Base-by-base conservation (phyloP, 2,113 vertebrate species). In the Xyliphius kryptos region DNA sequence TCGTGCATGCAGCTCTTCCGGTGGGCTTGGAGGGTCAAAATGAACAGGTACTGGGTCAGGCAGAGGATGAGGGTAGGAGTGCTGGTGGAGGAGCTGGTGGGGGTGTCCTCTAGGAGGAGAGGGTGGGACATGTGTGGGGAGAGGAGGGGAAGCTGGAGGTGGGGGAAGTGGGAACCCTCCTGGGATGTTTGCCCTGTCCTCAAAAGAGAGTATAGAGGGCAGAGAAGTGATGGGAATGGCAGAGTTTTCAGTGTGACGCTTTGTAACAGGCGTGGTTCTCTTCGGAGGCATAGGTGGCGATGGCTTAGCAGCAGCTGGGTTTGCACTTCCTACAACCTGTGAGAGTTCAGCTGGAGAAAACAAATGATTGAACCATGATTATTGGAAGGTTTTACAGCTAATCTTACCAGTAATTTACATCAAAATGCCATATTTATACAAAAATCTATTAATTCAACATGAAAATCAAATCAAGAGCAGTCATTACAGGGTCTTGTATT, bases 221-320 rank as follows among this genome's bases (percentile, higher is more conserved):
- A 83, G 68, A 69, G 81, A 2, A n/a, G n/a, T n/a, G 13, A 72
- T 44, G 2, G 59, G 73, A 55, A 37, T 19, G 5, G 88, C 76
- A 1, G 67, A 72, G 57, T 86, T 82, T 2, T 88, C 73, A 0
- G 73, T 41, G 72, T 9, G 73, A 46, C 85, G 86, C 65, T 88
- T 89, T 73, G 82, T 85, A 49, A 92, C 79, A 0, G 89, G 85
- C 38, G 90, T 81, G 66, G 90, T 93, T 77, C 95, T 91, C 76
- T 94, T 97, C 0, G 91, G 89, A 10, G 96, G 95, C 79, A 94
- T 90, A 4, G 95, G 94, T 12, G 95, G 96, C 8, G 96, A 98
- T 5, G 92, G 92, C 76, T 96, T 97, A 62, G 85, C 79, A 9
- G 50, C 85, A 72, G 70, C 85, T 68, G 76, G 87, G 79, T 77